phyloP scores from a whole-genome alignment of 2,888 invertebrate species.

The Heliconius hortense region DNA sequence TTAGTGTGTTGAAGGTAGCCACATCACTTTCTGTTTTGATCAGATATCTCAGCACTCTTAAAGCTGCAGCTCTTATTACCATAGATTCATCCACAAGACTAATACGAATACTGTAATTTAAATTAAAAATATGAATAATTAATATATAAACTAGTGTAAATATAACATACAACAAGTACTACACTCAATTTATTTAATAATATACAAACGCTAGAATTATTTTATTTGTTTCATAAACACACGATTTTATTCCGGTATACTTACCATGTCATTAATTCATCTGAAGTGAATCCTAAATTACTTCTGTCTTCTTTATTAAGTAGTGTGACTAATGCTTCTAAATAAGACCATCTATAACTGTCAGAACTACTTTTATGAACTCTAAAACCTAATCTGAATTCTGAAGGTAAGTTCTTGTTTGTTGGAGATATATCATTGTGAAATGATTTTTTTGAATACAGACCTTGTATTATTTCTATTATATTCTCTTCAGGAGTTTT shows the following conservation, averaged over 20 bases:
- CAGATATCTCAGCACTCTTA: slow-evolving; percentile 93
- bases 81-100: slow-evolving; percentile 93
- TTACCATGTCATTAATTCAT: slow-evolving; percentile 86
- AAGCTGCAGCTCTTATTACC: slow-evolving; percentile 93
- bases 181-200: background rate
- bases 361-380: slow-evolving; percentile 86
- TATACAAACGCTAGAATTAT: background rate
- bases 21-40: slow-evolving; percentile 90
- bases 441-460: slow-evolving; percentile 75
- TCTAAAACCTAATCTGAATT: slow-evolving; percentile 81
- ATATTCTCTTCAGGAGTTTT: slow-evolving; percentile 84
- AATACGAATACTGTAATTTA: slow-evolving; percentile 87
- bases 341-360: slow-evolving; percentile 90
- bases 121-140: background rate
- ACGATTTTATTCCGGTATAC: slow-evolving; percentile 31
- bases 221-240: slow-evolving; percentile 2
- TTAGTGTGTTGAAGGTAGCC: slow-evolving; percentile 88
- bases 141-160: background rate
- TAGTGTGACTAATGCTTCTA: slow-evolving; percentile 94
- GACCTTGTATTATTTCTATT: slow-evolving; percentile 83
- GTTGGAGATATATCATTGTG: slow-evolving; percentile 72
- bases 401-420: slow-evolving; percentile 61
- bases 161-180: background rate
- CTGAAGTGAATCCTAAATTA: slow-evolving; percentile 87
- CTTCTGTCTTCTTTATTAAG: slow-evolving; percentile 84